A percentile compares a stretch with the other conserved stretches of the same genome.
Conservation (phyloP, 2,113 vertebrate genomes). For the Rhinolophus sinicus region DNA sequence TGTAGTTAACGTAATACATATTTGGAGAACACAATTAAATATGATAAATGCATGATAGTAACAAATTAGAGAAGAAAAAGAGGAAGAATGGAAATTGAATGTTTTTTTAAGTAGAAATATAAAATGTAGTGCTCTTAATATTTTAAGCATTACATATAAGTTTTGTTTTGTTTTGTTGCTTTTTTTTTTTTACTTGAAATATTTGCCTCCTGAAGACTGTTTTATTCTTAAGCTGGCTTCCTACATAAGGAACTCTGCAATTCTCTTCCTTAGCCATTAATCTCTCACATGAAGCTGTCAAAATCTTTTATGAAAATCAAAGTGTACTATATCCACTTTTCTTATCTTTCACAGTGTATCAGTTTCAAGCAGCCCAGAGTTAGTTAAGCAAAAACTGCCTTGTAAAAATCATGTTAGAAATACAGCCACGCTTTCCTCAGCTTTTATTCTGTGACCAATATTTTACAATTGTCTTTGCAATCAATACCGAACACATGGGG, state of each 20-base stretch:
- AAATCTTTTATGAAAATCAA: slow-evolving; percentile 75
- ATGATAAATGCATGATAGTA: not conserved
- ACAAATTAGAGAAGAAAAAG: not conserved
- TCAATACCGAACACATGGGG: slow-evolving; percentile 13
- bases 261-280: slow-evolving; percentile 71
- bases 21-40: not conserved
- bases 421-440: not conserved
- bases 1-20: not conserved
- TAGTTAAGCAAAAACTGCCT: slow-evolving; percentile 66
- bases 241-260: slow-evolving; percentile 8
- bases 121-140: not conserved
- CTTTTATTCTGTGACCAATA: slow-evolving; percentile 34
- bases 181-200: not conserved
- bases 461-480: slow-evolving; percentile 28
- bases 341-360: slow-evolving; percentile 72
- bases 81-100: not conserved
- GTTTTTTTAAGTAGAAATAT: not conserved
- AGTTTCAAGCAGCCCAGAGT: slow-evolving; percentile 66
- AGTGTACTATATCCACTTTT: slow-evolving; percentile 64
- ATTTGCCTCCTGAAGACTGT: slow-evolving; percentile 13
- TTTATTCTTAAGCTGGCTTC: slow-evolving; percentile 57
- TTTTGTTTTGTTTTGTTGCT: not conserved
- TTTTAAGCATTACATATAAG: not conserved
- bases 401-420: slow-evolving; percentile 61
- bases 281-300: slow-evolving; percentile 76